phyloP scores from a whole-genome alignment of 1,140 invertebrate genomes.

The Batillaria attramentaria region DNA sequence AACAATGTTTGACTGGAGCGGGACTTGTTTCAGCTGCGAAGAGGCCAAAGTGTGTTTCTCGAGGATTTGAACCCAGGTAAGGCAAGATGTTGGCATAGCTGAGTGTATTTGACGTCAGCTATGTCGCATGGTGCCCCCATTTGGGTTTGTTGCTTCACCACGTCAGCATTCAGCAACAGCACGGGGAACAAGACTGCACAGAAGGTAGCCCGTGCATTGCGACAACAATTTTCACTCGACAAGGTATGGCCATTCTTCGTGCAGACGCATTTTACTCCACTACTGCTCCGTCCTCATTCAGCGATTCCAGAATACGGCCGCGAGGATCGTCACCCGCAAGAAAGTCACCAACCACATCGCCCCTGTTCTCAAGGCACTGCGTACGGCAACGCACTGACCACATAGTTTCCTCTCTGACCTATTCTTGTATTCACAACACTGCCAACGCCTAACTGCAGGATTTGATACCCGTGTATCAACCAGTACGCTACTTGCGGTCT shows the following conservation, averaged over 20 bases:
- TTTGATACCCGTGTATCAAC: not conserved
- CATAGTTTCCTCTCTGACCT: not conserved
- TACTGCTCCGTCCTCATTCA: not conserved
- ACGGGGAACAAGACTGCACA: too few species aligned
- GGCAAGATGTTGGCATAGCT: constrained; percentile 51
- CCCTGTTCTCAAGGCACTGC: not conserved
- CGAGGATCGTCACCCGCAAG: not conserved
- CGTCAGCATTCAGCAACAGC: too few species aligned
- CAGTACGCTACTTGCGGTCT: too few species aligned
- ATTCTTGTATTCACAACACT: not conserved
- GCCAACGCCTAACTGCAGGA: not conserved
- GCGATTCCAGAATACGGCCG: not conserved
- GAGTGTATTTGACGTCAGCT: constrained; percentile 37
- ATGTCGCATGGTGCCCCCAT: constrained; percentile 44
- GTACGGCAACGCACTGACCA: not conserved
- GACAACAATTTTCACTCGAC: not conserved
- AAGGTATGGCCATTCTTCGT: not conserved
- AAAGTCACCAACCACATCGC: not conserved
- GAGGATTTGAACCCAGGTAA: constrained; percentile 31
- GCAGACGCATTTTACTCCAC: not conserved
- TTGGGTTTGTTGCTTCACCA: constrained; percentile 28
- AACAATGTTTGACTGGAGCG: too few species aligned
- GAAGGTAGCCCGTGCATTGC: too few species aligned
- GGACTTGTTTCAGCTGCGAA: too few species aligned
- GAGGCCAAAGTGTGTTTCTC: too few species aligned